These are phyloP conservation scores for Anastrepha ludens DNA, from an alignment of 1,140 invertebrate species.

Conservation along the genomic window DNA sequence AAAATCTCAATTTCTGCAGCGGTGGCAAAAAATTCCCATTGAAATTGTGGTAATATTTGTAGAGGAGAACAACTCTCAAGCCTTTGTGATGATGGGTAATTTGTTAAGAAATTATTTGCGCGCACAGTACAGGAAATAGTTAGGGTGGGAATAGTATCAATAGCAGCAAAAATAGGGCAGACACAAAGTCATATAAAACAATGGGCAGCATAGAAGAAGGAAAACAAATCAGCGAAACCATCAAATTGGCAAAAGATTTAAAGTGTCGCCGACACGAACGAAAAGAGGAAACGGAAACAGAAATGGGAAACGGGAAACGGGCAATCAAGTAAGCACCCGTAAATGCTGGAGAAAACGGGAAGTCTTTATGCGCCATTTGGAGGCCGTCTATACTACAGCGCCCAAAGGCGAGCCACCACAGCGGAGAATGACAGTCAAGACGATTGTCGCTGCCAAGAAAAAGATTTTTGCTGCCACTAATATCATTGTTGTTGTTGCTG, in stretches of 20 bases:
- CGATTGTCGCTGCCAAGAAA: neutral
- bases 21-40: neutral
- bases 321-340: neutral
- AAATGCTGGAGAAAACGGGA: neutral
- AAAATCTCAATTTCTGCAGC: neutral
- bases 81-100: constrained; percentile 10
- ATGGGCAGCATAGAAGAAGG: neutral
- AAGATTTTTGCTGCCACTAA: no score
- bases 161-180: neutral
- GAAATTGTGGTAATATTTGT: neutral
- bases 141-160: neutral
- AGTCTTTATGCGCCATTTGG: constrained; percentile 22
- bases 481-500: neutral
- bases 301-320: neutral
- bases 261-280: neutral
- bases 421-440: neutral
- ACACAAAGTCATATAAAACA: neutral
- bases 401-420: neutral
- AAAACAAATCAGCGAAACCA: neutral
- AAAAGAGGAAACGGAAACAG: constrained; percentile 30
- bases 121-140: neutral
- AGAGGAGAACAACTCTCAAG: neutral
- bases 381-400: neutral
- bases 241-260: constrained; percentile 36
- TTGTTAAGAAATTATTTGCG: constrained; percentile 20